phyloP scores from a whole-genome alignment of 2,113 vertebrate species.

The Chiloscyllium plagiosum region DNA sequence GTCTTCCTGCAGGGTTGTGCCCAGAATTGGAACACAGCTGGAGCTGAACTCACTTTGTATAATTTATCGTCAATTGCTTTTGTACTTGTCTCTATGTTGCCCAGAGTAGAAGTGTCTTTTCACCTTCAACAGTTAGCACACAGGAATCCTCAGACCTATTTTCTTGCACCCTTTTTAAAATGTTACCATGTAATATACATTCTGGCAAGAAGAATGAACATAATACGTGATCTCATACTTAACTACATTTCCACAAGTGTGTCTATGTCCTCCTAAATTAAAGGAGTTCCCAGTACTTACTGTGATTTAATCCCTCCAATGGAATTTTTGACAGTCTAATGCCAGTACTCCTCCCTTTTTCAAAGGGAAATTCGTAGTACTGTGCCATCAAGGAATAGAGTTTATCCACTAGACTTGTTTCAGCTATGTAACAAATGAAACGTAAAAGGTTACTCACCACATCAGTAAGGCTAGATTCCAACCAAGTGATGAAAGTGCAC shows the following conservation, averaged over 20 bases:
- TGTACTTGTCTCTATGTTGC: background rate
- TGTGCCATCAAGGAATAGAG: background rate
- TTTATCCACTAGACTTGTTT: background rate
- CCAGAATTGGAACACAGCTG: background rate
- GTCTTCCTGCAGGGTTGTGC: no score
- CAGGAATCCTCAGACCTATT: background rate
- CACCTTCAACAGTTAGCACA: background rate
- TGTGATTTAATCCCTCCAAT: background rate
- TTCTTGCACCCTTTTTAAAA: background rate
- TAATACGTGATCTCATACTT: background rate
- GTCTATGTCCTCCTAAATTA: background rate
- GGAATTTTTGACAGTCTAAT: background rate
- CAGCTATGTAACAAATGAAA: background rate
- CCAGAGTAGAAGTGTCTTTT: background rate
- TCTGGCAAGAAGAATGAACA: background rate
- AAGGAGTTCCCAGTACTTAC: background rate
- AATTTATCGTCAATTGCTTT: background rate
- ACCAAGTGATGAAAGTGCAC: background rate
- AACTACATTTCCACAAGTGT: background rate
- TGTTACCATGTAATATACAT: background rate
- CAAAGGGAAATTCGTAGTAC: background rate
- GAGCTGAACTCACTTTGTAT: background rate
- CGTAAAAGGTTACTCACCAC: background rate
- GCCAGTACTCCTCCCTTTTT: background rate
- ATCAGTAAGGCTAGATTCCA: background rate